Percentiles rank a stretch among this genome's conserved stretches.
phyloP scores from a whole-genome alignment of 37 sponge, comb jelly and placozoan species.

The Halisarca cf. caerulea region DNA sequence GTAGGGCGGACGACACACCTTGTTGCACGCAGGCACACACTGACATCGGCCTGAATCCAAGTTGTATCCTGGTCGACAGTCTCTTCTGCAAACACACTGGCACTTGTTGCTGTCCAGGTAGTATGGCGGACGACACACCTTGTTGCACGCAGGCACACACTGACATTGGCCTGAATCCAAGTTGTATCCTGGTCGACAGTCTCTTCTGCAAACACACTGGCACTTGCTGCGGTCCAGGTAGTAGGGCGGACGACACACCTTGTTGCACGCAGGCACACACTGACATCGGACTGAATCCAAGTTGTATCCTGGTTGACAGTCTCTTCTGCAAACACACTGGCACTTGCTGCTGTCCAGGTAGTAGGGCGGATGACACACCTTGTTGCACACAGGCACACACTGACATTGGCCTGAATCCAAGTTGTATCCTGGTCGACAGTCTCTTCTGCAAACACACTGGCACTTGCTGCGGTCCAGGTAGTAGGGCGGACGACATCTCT shows the following conservation, averaged over 20 bases:
- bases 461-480: neutral
- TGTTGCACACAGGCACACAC: neutral
- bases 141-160: neutral
- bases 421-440: neutral
- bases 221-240: neutral
- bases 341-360: neutral
- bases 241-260: neutral
- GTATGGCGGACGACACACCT: neutral
- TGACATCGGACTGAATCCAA: neutral
- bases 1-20: neutral
- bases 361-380: neutral
- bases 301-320: neutral
- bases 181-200: neutral
- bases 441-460: neutral
- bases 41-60: neutral
- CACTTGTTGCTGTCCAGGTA: neutral
- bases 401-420: neutral
- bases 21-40: slow-evolving; percentile 5
- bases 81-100: neutral
- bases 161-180: neutral
- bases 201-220: neutral
- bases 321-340: neutral
- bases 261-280: slow-evolving; percentile 7
- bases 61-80: neutral
- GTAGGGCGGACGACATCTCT: neutral